phyloP scores from a whole-genome alignment of 2,113 vertebrate genomes.

The Capricornis sumatraensis region DNA sequence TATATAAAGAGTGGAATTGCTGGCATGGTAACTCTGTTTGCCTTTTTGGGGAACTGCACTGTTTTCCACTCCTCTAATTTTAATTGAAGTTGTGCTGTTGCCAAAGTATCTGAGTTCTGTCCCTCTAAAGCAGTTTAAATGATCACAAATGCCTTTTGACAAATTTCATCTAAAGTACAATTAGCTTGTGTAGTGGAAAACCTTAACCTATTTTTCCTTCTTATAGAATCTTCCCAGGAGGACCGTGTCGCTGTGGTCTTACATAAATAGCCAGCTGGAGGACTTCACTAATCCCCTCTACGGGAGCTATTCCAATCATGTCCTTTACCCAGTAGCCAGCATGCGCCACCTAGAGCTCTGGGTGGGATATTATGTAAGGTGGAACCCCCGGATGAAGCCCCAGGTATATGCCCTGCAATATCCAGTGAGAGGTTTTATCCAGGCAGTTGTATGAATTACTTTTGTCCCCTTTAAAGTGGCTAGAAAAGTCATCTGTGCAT shows the following conservation, averaged over 20 bases:
- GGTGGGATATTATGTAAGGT: slow-evolving; percentile 97
- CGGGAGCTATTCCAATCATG: slow-evolving; percentile 93
- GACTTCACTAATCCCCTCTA: slow-evolving; percentile 98
- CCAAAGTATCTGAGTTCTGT: neutral
- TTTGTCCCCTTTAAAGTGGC: neutral
- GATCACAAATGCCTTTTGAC: neutral
- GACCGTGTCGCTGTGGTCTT: slow-evolving; percentile 95
- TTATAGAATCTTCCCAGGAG: slow-evolving; percentile 90
- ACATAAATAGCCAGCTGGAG: slow-evolving; percentile 94
- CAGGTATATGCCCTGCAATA: slow-evolving; percentile 78
- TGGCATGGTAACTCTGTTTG: neutral
- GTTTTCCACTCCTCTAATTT: neutral
- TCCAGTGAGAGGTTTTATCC: neutral
- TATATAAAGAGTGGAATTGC: neutral
- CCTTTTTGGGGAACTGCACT: neutral
- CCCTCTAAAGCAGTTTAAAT: neutral
- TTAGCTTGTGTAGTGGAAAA: neutral
- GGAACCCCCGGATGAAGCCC: slow-evolving; percentile 97
- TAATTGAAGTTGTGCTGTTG: neutral
- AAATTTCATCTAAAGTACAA: neutral
- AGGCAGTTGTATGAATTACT: neutral
- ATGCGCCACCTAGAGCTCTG: slow-evolving; percentile 98
- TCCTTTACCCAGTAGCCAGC: slow-evolving; percentile 95
- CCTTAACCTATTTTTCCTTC: slow-evolving; percentile 32
- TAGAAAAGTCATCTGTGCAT: neutral